phyloP scores from a whole-genome alignment of 1,140 invertebrate genomes.

The Drosophila ohnishii region DNA sequence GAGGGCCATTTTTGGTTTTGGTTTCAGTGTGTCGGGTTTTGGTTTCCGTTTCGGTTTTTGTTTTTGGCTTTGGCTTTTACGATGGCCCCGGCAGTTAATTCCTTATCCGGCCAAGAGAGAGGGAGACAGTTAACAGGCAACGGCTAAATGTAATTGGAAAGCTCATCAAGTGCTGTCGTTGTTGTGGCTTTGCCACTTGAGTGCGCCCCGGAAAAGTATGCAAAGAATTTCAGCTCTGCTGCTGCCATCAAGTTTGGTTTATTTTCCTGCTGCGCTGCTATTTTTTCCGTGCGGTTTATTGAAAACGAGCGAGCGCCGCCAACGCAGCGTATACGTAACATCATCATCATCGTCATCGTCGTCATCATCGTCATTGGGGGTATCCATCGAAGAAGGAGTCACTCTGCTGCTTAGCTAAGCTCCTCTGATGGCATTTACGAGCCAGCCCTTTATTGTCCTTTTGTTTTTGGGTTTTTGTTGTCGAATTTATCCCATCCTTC shows the following conservation, averaged over 20 bases:
- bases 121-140: conserved; percentile 52
- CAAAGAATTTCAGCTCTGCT: conserved; percentile 51
- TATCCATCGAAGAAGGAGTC: conserved; percentile 19
- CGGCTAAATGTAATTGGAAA: conserved; percentile 74
- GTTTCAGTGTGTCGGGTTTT: conserved; percentile 16
- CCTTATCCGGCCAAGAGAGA: conserved; percentile 42
- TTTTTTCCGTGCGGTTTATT: conserved; percentile 61
- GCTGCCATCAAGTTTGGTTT: conserved; percentile 46
- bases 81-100: conserved; percentile 61
- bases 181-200: conserved; percentile 54
- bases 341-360: neutral
- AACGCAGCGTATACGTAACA: conserved; percentile 55
- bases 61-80: conserved; percentile 39
- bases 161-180: conserved; percentile 63
- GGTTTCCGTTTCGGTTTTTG: conserved; percentile 6
- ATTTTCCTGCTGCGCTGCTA: conserved; percentile 34
- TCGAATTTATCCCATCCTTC: conserved; percentile 23
- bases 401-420: conserved; percentile 36
- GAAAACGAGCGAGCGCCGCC: conserved; percentile 43
- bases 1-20: conserved; percentile 39
- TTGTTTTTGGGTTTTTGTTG: conserved; percentile 52
- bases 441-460: conserved; percentile 72
- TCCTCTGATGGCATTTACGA: conserved; percentile 59
- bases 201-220: conserved; percentile 66
- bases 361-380: neutral